Conservation (phyloP, 2,113 vertebrate genomes). For the Spheniscus mendiculus region DNA sequence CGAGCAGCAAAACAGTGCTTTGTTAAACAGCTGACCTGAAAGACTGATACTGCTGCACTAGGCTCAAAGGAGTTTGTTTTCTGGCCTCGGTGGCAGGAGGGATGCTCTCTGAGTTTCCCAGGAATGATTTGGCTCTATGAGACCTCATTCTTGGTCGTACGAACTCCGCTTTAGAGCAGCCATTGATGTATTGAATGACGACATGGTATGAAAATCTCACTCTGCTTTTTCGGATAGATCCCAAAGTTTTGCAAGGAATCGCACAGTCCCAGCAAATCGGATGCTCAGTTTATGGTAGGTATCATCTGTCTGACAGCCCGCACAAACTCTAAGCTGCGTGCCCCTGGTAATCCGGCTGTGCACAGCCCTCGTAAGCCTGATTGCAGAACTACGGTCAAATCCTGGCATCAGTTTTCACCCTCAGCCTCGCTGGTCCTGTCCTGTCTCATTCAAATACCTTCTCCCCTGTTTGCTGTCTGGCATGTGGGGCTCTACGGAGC, state of each 20-base stretch:
- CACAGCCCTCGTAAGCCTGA: not conserved
- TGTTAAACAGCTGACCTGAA: not conserved
- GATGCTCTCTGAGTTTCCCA: not conserved
- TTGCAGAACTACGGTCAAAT: not conserved
- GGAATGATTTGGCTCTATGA: not conserved
- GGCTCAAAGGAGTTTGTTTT: not conserved
- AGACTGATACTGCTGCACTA: not conserved
- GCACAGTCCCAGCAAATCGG: not conserved
- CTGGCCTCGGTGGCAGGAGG: not conserved
- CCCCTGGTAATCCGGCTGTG: not conserved
- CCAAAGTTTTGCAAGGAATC: not conserved
- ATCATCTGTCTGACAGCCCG: not conserved
- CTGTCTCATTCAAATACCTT: not conserved
- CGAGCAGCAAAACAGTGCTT: not conserved
- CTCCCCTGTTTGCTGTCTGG: not conserved
- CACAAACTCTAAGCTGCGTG: not conserved
- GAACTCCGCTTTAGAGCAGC: not conserved
- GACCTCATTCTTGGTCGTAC: not conserved
- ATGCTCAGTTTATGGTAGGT: not conserved
- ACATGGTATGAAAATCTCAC: not conserved
- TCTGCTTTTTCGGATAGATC: not conserved
- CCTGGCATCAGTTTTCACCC: not conserved
- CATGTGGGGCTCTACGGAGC: fast-evolving
- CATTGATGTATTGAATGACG: not conserved
- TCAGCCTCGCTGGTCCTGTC: fast-evolving